These are phyloP conservation scores for Brachirus orientalis DNA, from an alignment of 2,113 vertebrate genomes.

Conservation along the genomic window DNA sequence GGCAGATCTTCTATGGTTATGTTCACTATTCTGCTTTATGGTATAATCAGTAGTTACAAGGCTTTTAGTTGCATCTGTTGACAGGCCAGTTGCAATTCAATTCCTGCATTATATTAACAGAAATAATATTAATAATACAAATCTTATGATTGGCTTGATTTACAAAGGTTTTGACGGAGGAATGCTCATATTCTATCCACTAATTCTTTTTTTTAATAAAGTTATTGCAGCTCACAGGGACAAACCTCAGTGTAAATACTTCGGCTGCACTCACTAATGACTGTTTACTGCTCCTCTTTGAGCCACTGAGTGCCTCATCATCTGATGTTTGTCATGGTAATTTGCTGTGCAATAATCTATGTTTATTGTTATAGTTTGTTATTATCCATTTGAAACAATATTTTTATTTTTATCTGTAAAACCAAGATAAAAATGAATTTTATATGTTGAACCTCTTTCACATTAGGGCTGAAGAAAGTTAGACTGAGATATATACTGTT, in stretches of 20 bases:
- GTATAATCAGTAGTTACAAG: constrained; percentile 50
- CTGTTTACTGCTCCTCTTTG: too few species aligned
- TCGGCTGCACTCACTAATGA: constrained; percentile 28
- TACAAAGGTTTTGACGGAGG: neutral
- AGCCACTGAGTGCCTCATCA: constrained; percentile 5
- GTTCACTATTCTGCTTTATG: constrained; percentile 35
- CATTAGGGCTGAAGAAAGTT: too few species aligned
- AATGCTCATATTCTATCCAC: neutral
- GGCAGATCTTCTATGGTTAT: constrained; percentile 36
- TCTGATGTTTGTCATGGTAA: constrained; percentile 28
- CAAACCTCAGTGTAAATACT: constrained; percentile 19
- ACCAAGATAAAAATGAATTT: neutral
- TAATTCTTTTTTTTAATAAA: constrained; percentile 32
- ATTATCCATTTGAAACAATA: neutral
- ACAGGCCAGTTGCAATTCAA: constrained; percentile 4
- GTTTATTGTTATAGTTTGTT: too few species aligned
- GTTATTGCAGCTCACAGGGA: constrained; percentile 33
- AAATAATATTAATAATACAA: constrained; percentile 9
- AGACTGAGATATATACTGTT: too few species aligned
- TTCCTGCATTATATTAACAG: constrained; percentile 17
- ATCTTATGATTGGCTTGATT: neutral
- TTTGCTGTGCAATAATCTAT: too few species aligned
- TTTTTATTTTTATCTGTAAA: neutral
- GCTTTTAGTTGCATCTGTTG: constrained; percentile 42
- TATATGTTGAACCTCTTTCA: too few species aligned